Base-by-base conservation (phyloP, 2,797 vertebrate species). In the Schizothorax lantsangensis region DNA sequence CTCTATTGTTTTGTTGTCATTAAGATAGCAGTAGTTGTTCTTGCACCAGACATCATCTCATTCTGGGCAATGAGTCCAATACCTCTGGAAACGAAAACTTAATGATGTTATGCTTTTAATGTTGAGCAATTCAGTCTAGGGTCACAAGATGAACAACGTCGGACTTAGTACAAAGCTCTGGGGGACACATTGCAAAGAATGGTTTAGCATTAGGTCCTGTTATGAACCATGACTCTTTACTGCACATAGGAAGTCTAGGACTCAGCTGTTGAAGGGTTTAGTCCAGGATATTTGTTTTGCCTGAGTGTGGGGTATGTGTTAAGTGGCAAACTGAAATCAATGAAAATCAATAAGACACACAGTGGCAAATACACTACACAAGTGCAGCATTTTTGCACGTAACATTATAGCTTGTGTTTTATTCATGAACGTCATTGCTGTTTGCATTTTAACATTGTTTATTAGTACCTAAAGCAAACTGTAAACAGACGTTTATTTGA, bases 271-370 rank as follows among this genome's bases (percentile, higher is more conserved):
- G 12, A 74, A 64, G 17, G 7, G 57, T 36, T 45, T 47, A 64
- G 26, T 45, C 26, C 19, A 47, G 72, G 10, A 36, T 75, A 23
- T n/a, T 47, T 45, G 17, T 47, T 45, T 77, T 43, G 38, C 33
- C 9, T 79, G 49, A 45, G 47, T 23, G 30, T 75, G 38, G 4
- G 21, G 21, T 26, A 30, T 64, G 40, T 75, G 40, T 75, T 75
- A 64, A 84, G 62, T 57, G 38, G 23, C 74, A 78, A 84, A 57
- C 74, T 71, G 62, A 79, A 78, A 84, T 78, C 73, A 75, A 52
- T 66, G 43, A 38, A 77, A 69, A 84, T 40, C 21, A 26, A 69
- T 78, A 45, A 68, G 43, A 45, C 40, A 33, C n/a, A 47, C 26
- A 12, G 40, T 43, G 40, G 26, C 15, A 49, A 81, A 66, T 68